These are phyloP conservation scores for Apoda limacodes DNA, from an alignment of 2,888 invertebrate species.

Conservation along the genomic window DNA sequence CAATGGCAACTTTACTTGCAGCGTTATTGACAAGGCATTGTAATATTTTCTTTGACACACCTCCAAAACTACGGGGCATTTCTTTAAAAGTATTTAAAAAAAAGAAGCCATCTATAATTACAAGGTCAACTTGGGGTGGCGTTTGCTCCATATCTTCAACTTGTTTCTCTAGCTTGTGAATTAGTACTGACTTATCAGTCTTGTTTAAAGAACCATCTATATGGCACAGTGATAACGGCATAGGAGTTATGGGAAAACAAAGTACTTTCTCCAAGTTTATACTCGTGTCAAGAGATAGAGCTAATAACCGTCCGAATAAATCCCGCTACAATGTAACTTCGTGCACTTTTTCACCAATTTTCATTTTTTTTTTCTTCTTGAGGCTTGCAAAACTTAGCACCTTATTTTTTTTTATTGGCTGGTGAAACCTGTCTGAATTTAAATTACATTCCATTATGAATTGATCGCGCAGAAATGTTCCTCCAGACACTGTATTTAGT, in stretches of 20 bases:
- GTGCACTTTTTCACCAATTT: neutral
- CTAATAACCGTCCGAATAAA: conserved; percentile 6
- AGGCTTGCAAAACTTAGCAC: neutral
- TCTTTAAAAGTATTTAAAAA: conserved; percentile 14
- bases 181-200: conserved; percentile 6
- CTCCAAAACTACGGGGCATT: conserved; percentile 24
- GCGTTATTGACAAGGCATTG: no score
- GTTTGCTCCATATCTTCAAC: conserved; percentile 5
- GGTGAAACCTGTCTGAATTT: neutral
- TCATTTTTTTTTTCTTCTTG: neutral
- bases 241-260: conserved; percentile 5
- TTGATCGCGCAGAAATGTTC: conserved; percentile 1
- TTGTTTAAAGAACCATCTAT: conserved; percentile 12
- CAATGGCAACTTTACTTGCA: conserved; percentile 5
- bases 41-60: conserved; percentile 6
- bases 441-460: conserved; percentile 6
- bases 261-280: conserved; percentile 5
- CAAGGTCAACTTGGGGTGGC: conserved; percentile 7
- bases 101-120: conserved; percentile 17
- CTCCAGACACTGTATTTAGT: neutral
- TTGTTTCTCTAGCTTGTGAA: conserved; percentile 6
- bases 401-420: neutral
- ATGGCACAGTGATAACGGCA: conserved; percentile 9
- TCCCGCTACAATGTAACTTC: conserved; percentile 6
- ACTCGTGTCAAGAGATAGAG: conserved; percentile 1